Evolutionary conservation across 2,113 vertebrate species (phyloP).

Genomic region (Brienomyrus brachyistius): DNA sequence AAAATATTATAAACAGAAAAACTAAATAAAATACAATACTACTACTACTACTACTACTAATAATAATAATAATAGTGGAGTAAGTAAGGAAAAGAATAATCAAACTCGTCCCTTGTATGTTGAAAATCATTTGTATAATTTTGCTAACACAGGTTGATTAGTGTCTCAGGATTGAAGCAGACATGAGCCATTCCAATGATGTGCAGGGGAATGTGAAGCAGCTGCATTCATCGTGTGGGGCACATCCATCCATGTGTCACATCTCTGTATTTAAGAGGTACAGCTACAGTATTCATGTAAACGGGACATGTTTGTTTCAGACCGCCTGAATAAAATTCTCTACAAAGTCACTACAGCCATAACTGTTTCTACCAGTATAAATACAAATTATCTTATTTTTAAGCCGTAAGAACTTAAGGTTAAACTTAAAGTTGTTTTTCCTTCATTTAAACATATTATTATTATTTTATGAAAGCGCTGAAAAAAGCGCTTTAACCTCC

Average conservation of each 20-base stretch:
- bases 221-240: background rate
- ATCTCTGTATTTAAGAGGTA: background rate
- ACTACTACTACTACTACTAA: background rate
- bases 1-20: background rate
- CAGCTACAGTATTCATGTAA: background rate
- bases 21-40: background rate
- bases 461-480: background rate
- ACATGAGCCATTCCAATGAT: background rate
- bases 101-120: background rate
- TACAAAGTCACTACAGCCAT: background rate
- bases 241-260: background rate
- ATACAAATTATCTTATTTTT: background rate
- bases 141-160: background rate
- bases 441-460: background rate
- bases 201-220: background rate
- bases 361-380: background rate
- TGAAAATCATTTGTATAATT: background rate
- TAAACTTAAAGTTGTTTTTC: background rate
- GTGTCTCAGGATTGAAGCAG: background rate
- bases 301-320: background rate
- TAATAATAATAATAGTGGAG: background rate
- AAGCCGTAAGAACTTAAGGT: background rate
- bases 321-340: background rate
- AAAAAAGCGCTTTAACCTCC: background rate
- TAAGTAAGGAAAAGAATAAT: background rate